phyloP scores from a whole-genome alignment of 2,797 vertebrate genomes.

The Trachops cirrhosus region DNA sequence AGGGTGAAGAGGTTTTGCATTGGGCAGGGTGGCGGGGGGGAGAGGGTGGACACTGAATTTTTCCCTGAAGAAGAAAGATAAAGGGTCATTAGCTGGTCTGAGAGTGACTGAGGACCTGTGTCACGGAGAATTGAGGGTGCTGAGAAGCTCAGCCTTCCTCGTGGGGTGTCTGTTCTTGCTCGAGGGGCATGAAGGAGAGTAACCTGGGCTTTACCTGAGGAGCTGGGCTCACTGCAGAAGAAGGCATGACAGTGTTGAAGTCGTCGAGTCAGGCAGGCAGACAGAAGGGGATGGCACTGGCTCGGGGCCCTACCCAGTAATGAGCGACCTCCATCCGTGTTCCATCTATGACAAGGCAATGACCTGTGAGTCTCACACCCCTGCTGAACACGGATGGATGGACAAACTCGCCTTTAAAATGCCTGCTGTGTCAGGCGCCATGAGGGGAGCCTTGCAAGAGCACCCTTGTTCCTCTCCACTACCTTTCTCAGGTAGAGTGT shows the following conservation, averaged over 20 bases:
- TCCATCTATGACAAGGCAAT: background rate
- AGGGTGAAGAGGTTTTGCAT: accelerated
- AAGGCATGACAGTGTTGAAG: background rate
- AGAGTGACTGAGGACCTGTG: too few relatives aligned
- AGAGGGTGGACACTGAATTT: accelerated
- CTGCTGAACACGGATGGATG: accelerated
- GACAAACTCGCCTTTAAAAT: accelerated
- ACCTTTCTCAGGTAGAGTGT: background rate
- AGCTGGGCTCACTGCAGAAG: accelerated
- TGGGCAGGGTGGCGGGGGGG: too few relatives aligned
- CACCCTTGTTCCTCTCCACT: background rate
- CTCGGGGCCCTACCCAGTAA: accelerated
- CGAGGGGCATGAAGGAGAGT: accelerated
- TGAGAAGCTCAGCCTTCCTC: background rate
- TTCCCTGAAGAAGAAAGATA: background rate
- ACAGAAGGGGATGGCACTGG: background rate
- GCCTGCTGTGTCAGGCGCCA: accelerated
- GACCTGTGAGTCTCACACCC: accelerated
- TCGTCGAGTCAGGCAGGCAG: background rate
- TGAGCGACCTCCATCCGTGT: background rate
- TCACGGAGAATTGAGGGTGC: background rate
- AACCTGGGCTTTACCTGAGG: background rate
- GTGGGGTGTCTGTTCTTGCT: background rate
- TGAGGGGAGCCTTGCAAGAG: accelerated
- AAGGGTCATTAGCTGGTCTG: accelerated